Evolutionary conservation across 2,797 vertebrate genomes (phyloP).

Genomic region (Ceyx erithaca): DNA sequence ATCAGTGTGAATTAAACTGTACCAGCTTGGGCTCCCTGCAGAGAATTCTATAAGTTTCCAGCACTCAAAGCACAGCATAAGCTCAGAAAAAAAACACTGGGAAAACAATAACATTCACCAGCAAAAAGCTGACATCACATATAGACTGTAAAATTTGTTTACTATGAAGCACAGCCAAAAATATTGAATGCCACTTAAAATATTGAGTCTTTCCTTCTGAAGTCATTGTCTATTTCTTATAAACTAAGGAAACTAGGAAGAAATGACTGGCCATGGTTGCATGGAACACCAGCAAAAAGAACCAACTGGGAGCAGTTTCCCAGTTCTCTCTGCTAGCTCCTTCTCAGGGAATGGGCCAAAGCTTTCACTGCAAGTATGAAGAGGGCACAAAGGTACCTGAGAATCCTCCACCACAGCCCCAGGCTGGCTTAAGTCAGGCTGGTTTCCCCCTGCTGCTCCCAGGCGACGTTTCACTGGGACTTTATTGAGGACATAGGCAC

Average conservation of each 20-base stretch:
- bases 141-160: background rate
- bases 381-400: constrained; percentile 58
- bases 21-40: background rate
- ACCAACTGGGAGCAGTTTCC: background rate
- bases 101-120: background rate
- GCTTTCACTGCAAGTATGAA: background rate
- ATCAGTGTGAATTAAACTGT: background rate
- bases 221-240: background rate
- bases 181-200: background rate
- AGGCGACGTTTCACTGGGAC: constrained; percentile 87
- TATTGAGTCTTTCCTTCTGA: background rate
- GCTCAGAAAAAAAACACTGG: background rate
- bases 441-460: constrained; percentile 74
- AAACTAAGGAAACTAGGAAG: background rate
- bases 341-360: background rate
- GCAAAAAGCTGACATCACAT: background rate
- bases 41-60: background rate
- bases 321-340: background rate
- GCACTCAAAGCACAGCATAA: background rate
- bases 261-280: background rate
- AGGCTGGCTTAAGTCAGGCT: constrained; percentile 80
- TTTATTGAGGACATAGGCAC: constrained; percentile 95
- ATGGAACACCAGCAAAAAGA: background rate
- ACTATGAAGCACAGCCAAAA: background rate
- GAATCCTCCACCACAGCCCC: constrained; percentile 77